Evolutionary conservation across 35 echinoderm and acorn worm genomes (phyloP), one percentile per base, ranked within the genome.

Genomic region (Ophioderma brevispina): DNA sequence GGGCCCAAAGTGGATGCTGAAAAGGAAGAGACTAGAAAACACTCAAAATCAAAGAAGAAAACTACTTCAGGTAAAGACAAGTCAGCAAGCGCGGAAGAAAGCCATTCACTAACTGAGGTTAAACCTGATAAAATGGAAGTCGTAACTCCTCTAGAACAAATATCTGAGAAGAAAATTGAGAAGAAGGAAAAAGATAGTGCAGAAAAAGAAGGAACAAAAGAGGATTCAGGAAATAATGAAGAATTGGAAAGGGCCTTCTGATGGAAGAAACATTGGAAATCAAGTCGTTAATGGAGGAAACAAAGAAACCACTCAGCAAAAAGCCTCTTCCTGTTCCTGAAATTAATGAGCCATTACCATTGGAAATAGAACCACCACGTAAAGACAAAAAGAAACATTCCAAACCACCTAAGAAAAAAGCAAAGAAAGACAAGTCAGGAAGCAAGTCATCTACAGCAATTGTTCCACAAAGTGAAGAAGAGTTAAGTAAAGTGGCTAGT

Each of bases 161-260:
- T 17, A 46, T 4, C 41, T 75, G 79, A 79, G 87, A 70, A 82
- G 77, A 84, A 56, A 50, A 76, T 76, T 70, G 19, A 43, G 80
- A 39, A 77, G 82, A 40, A 70, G 56, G 35, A 91, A 84, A 55
- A 91, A 84, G 78, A 64, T 64, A 84, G 77, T 75, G 38, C 33
- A 42, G 41, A 46, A 46, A 46, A 46, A 17, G 41, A 46, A 46
- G 17, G 41, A 46, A 17, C 41, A 46, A 46, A 46, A 46, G 41
- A 46, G 41, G 17, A 46, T 25, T 70, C n/a, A 70, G 59, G n/a
- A 18, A 70, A 70, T 2, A 70, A 3, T 25, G 59, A 70, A 15
- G 59, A 70, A 25, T 13, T 70, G 59, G 59, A 70, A 70, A n/a
- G n/a, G 59, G 59, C 3, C 59, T 70, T 70, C 10, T 15, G 59